A percentile compares a stretch with the other conserved stretches of the same genome.
Evolutionary conservation across 2,797 vertebrate species (phyloP).

Genomic region (Anas georgica): DNA sequence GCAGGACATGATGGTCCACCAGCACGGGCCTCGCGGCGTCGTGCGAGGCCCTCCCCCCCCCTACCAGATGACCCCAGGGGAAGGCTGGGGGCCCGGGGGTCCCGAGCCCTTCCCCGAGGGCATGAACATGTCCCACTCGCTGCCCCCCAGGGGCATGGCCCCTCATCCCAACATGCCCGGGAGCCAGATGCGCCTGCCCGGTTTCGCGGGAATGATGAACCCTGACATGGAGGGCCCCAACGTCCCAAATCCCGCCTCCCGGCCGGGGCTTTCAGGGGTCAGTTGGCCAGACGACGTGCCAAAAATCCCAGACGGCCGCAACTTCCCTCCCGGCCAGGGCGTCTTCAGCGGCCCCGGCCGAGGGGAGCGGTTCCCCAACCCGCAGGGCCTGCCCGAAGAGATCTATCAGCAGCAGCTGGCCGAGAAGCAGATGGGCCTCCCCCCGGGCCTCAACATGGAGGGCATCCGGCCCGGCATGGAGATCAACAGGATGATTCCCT

Average conservation of each 20-base stretch:
- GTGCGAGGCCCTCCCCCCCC: slow-evolving; percentile 95
- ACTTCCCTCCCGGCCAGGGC: slow-evolving; percentile 88
- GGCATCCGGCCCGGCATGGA: slow-evolving; percentile 82
- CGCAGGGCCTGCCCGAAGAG: slow-evolving; percentile 93
- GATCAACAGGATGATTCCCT: slow-evolving; percentile 92
- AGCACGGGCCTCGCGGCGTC: slow-evolving; percentile 91
- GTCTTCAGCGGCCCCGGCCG: slow-evolving; percentile 94
- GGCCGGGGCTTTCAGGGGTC: slow-evolving; percentile 88
- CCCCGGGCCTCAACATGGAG: slow-evolving; percentile 92
- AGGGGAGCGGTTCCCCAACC: slow-evolving; percentile 95
- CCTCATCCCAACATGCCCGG: slow-evolving; percentile 83
- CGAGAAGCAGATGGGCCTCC: slow-evolving; percentile 90
- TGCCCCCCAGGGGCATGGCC: slow-evolving; percentile 92
- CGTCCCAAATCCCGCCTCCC: slow-evolving; percentile 83
- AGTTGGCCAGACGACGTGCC: slow-evolving; percentile 97
- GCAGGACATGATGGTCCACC: slow-evolving; percentile 98
- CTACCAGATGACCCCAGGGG: slow-evolving; percentile 94
- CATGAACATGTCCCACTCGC: slow-evolving; percentile 83
- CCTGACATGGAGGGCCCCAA: slow-evolving; percentile 91
- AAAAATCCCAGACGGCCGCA: slow-evolving; percentile 92
- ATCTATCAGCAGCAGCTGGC: slow-evolving; percentile 96
- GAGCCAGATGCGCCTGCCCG: slow-evolving; percentile 91
- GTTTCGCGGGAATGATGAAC: slow-evolving; percentile 96
- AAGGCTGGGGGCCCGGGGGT: slow-evolving; percentile 91
- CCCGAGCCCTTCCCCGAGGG: slow-evolving; percentile 93